Percentiles rank a stretch among this genome's conserved stretches.
phyloP scores from a whole-genome alignment of 2,888 invertebrate species.

The Arenicola marina region DNA sequence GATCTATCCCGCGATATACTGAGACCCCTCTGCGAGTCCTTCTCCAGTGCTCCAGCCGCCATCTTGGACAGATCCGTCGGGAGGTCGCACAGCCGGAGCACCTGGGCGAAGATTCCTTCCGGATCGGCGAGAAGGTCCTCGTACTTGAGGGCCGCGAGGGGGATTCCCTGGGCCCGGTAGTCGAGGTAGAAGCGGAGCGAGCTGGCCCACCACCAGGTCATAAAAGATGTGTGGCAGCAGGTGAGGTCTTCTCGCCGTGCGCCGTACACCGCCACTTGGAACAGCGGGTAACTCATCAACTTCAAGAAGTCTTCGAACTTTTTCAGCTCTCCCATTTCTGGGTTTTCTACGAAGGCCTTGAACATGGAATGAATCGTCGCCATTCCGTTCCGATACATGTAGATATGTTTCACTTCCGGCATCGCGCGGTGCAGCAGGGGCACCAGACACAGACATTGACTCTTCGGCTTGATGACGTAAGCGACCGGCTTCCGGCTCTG shows the following conservation, averaged over 20 bases:
- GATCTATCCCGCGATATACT: no score
- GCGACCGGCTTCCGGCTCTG: not conserved
- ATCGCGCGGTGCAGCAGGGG: no score
- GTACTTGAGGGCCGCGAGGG: not conserved
- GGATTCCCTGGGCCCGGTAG: not conserved
- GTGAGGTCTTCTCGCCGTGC: no score
- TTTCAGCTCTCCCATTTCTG: no score
- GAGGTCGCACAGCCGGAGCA: not conserved
- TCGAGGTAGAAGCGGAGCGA: not conserved
- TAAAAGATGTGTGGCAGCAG: not conserved
- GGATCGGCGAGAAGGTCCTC: not conserved
- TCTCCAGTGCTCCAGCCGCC: not conserved
- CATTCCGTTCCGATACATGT: not conserved
- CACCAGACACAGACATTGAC: not conserved
- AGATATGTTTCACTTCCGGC: not conserved
- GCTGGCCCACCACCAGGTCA: not conserved
- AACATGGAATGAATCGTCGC: no score
- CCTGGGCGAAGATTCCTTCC: not conserved
- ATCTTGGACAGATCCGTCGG: not conserved
- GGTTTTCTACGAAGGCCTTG: no score
- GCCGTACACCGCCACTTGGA: no score
- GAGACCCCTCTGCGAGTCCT: slow-evolving; percentile 2
- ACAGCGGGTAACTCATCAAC: no score
- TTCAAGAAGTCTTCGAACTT: no score
- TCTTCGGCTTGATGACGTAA: not conserved